Evolutionary conservation across 92 coral and sea anemone genomes (phyloP).

Genomic region (Desmophyllum pertusum): DNA sequence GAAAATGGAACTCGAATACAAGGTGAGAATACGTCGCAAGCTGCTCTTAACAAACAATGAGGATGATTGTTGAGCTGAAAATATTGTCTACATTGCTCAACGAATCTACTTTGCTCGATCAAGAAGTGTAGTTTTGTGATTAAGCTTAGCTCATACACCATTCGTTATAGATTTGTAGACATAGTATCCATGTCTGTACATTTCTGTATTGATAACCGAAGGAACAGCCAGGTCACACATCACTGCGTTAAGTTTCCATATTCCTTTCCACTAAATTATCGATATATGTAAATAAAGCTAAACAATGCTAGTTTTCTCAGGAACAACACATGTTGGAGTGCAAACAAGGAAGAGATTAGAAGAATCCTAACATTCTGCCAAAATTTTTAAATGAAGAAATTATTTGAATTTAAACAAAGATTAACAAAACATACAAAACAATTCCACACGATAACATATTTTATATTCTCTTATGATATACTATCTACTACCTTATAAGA

Average conservation of each 20-base stretch:
- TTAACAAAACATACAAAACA: neutral
- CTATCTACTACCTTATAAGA: too few species aligned
- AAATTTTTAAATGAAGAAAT: neutral
- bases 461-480: too few species aligned
- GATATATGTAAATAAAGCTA: neutral
- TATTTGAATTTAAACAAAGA: neutral
- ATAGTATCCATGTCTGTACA: neutral
- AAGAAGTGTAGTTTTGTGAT: neutral
- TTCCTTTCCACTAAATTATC: neutral
- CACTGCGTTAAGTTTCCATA: neutral
- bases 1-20: slow-evolving; percentile 9
- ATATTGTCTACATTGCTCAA: neutral
- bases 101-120: neutral
- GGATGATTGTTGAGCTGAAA: neutral
- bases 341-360: neutral
- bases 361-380: neutral
- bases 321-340: neutral
- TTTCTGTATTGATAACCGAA: neutral
- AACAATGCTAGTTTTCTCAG: neutral
- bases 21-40: neutral
- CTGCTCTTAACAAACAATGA: neutral
- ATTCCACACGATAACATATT: too few species aligned
- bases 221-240: neutral
- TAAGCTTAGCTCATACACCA: neutral
- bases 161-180: neutral